These are phyloP conservation scores for Marmota monax DNA, from an alignment of 2,113 vertebrate genomes.

Conservation along the genomic window DNA sequence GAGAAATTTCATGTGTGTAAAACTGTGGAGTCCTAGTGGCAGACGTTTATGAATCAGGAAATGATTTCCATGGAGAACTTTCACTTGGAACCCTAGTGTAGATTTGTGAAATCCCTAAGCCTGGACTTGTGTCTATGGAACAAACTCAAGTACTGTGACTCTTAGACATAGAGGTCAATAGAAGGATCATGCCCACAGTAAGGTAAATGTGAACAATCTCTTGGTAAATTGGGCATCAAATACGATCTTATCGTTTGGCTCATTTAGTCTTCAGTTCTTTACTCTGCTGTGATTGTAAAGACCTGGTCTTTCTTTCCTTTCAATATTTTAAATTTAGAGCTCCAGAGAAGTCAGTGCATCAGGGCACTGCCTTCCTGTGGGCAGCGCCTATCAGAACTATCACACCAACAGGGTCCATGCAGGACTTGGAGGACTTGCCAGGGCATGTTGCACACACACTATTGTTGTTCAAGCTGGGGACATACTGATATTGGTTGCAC, in stretches of 20 bases:
- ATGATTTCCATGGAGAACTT: conserved; percentile 37
- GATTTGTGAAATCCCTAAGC: not conserved
- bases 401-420: rapidly evolving
- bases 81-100: not conserved
- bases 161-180: not conserved
- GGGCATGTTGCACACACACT: rapidly evolving
- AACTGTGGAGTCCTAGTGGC: not conserved
- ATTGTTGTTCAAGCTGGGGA: not conserved
- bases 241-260: not conserved
- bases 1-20: not conserved
- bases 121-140: not conserved
- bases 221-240: not conserved
- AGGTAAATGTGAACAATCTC: not conserved
- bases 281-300: conserved; percentile 7
- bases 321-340: not conserved
- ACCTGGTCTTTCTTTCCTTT: conserved; percentile 1
- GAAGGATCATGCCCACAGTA: not conserved
- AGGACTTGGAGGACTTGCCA: not conserved
- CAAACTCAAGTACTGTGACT: not conserved
- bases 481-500: no score
- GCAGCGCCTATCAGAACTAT: not conserved
- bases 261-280: conserved; percentile 9
- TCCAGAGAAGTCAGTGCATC: not conserved
- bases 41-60: not conserved
- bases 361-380: not conserved